Base-by-base conservation (phyloP, 2,797 vertebrate genomes). In the Scleropages formosus region DNA sequence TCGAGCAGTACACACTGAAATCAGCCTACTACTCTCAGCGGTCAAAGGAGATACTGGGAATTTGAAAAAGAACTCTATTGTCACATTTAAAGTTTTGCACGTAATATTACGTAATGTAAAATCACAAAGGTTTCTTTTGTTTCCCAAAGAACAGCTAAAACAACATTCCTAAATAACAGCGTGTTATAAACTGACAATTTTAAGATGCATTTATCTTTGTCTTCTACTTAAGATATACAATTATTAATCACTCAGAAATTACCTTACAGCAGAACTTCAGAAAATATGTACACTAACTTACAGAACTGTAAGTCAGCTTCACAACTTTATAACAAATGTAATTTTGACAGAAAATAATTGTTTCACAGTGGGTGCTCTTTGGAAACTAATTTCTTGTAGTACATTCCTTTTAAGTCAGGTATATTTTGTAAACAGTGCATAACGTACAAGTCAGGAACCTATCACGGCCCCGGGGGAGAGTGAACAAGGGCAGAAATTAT, bases 381-480 rank as follows among this genome's bases (percentile, higher is more conserved):
- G 39, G 44, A 18, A 73, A 73, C 22, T 49, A 60, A 73, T 72
- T 60, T 44, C 63, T 61, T 65, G 77, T 26, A 73, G 44, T 73
- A 71, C 67, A 62, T 22, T 73, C 18, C 62, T 44, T 70, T 73
- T 65, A 61, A 72, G 49, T 73, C 51, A 46, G 20, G 51, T 66
- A 68, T 24, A 47, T 27, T 72, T 72, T 39, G 70, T 59, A 72
- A 72, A 72, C 59, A 59, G 59, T 44, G 22, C 26, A 59, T 75
- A 51, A 60, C 62, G 59, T 68, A 31, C 39, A 75, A 51, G 51
- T 67, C 49, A 74, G 67, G 51, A 58, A 53, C 53, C 72, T 69
- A 61, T 65, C 58, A 72, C 47, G 53, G 70, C 27, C 51, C 71
- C 58, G 58, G 27, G 24, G 31, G 72, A 22, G 24, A n/a, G 44